Evolutionary conservation across 2,113 vertebrate genomes (phyloP), one percentile per base, ranked within the genome.

Genomic region (Stomatorhinus ivindoensis): DNA sequence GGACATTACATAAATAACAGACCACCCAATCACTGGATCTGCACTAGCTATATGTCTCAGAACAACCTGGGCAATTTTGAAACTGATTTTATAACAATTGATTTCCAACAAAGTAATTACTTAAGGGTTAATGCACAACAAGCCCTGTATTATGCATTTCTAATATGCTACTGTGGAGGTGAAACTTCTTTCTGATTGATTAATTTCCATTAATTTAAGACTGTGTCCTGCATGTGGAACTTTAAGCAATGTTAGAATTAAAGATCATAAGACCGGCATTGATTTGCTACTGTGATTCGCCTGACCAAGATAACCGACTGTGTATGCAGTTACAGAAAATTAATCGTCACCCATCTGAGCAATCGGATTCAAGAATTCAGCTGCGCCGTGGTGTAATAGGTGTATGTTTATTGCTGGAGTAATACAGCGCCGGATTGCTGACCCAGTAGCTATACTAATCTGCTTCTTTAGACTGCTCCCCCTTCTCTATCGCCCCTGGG

Each of bases 401-500:
- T 65, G 58, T 88, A 89, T 15, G 48, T 35, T 15, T 55, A 86
- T 65, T 27, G 24, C 2, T 17, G 48, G 13, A 91, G 87, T 86
- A 89, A 90, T 90, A 87, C 35, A 58, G 51, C 83, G 31, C 82
- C n/a, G 58, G 3, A 47, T 90, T 61, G 89, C 89, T 83, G 35
- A 91, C 87, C 93, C 50, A 27, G 90, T 92, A 89, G 89, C 92
- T 93, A 87, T 92, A 90, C 65, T 93, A 93, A 93, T 93, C 90
- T 93, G 88, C 90, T 92, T 90, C 92, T 93, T 91, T 91, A 94
- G 92, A 92, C 88, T 61, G 88, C 90, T 69, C 85, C 88, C 85
- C 82, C 87, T 27, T 42, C 39, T 50, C 84, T 87, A 90, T 87
- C 21, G 53, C 24, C 8, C 65, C 82, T 91, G n/a, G 21, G 11